Evolutionary conservation across 1,140 invertebrate species (phyloP), one percentile per base, ranked within the genome.

Genomic region (Drosophila watanabei): DNA sequence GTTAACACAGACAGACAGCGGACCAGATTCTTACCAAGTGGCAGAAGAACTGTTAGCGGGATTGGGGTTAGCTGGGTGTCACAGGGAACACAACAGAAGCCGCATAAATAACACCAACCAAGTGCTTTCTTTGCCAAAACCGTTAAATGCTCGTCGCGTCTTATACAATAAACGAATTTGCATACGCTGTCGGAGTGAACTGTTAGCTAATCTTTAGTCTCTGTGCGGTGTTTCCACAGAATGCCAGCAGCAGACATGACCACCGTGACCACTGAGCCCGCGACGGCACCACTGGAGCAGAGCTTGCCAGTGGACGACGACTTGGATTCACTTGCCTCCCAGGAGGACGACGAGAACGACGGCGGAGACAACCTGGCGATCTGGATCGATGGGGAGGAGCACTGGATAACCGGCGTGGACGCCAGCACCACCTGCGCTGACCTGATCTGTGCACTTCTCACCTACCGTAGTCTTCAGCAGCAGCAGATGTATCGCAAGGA

Each of bases 361-460:
- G 16, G 32, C 7, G 49, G 32, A 11, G 51, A 95, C 79, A 96
- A 97, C 91, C 95, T 98, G n/a, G 96, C 96, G 0, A 95, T 98
- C 61, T 95, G 96, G 95, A 95, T 97, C 4, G 93, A 95, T 60
- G 96, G 96, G 28, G 95, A 96, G 71, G 95, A 96, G 86, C 95
- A 97, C 80, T 97, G 96, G 96, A 96, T 98, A 28, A 95, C 96
- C 4, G 97, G 97, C 11, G 95, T 97, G 8, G 95, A 95, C 18
- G 94, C 95, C 13, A 95, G 95, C 56, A 98, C 97, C 4, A 97
- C 97, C 2, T 97, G 97, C 85, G 95, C 95, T 43, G 96, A 97
- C 91, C 94, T 97, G 57, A 95, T 97, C 49, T 94, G 95, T 62
- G 96, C 96, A 0, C 93, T 97, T 11, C 91, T 96, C 32, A 73